These are phyloP conservation scores for Abrostola triplasia DNA, from an alignment of 2,888 invertebrate genomes.

Conservation along the genomic window DNA sequence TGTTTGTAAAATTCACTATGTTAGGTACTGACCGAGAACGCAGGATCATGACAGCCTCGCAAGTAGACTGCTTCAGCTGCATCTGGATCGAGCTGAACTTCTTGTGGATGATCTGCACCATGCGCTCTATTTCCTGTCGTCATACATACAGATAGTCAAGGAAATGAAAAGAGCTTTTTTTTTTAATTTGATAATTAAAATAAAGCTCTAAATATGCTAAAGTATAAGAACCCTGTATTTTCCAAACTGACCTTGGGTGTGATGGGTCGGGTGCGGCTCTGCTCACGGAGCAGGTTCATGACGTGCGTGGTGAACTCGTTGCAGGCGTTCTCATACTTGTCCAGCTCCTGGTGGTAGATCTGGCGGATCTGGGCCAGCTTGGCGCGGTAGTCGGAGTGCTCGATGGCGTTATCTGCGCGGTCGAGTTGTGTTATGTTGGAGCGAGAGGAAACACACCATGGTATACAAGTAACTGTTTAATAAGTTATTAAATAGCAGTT, in stretches of 20 bases:
- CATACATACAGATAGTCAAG: neutral
- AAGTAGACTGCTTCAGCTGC: constrained; percentile 99
- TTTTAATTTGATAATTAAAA: no score
- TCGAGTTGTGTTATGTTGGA: neutral
- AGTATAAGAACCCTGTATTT: neutral
- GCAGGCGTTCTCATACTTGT: constrained; percentile 99
- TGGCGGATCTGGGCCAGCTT: constrained; percentile 99
- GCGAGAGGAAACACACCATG: neutral
- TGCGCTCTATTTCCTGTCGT: constrained; percentile 96
- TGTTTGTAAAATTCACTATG: no score
- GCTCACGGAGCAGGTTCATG: constrained; percentile 98
- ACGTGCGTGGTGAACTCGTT: constrained; percentile 99
- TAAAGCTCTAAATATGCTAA: no score
- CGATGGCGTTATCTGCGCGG: constrained; percentile 96
- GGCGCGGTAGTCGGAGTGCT: constrained; percentile 99
- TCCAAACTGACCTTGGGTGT: constrained; percentile 92
- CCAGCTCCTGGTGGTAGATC: constrained; percentile 99
- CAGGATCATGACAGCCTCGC: constrained; percentile 99
- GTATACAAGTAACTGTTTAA: no score
- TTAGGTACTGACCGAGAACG: constrained; percentile 89
- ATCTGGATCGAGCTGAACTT: constrained; percentile 99
- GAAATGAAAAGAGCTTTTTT: neutral
- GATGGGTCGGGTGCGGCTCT: constrained; percentile 98
- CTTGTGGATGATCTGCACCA: constrained; percentile 99
- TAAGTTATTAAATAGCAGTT: no score